Percentiles rank a stretch among this genome's conserved stretches.
These are phyloP conservation scores for Andricus grossulariae DNA, from an alignment of 1,140 invertebrate genomes.

Conservation along the genomic window DNA sequence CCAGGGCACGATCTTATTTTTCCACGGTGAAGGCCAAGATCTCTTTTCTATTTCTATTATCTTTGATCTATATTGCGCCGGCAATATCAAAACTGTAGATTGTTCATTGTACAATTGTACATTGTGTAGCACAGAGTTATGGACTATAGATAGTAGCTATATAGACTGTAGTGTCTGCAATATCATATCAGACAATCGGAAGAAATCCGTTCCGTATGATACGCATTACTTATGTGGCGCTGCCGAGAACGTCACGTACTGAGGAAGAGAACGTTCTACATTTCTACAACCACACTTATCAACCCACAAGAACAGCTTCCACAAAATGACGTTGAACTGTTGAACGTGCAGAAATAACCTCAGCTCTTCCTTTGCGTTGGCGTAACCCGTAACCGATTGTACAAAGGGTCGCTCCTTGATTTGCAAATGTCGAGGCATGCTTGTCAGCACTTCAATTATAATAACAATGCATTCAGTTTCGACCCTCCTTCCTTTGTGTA, in stretches of 20 bases:
- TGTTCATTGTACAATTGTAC: too few relatives aligned
- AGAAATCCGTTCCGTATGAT: background rate
- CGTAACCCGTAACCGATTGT: background rate
- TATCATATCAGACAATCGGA: background rate
- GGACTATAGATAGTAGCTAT: too few relatives aligned
- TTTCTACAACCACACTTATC: slow-evolving; percentile 13
- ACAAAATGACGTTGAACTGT: background rate
- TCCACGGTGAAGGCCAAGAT: background rate
- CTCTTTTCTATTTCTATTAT: background rate
- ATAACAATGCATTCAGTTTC: background rate
- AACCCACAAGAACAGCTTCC: slow-evolving; percentile 17
- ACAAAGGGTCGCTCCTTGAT: background rate
- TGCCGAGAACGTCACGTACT: slow-evolving; percentile 16
- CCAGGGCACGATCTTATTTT: background rate
- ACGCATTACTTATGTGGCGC: slow-evolving; percentile 20
- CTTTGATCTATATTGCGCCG: background rate
- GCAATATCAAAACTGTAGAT: too few relatives aligned
- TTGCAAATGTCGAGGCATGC: background rate
- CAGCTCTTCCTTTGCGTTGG: background rate
- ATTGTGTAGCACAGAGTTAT: too few relatives aligned
- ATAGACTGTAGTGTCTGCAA: background rate
- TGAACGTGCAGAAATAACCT: slow-evolving; percentile 1
- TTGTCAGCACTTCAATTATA: background rate
- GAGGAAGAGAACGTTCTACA: slow-evolving; percentile 11
- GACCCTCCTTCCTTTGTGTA: background rate